Evolutionary conservation across 2,797 vertebrate genomes (phyloP).

Genomic region (Enoplosus armatus): DNA sequence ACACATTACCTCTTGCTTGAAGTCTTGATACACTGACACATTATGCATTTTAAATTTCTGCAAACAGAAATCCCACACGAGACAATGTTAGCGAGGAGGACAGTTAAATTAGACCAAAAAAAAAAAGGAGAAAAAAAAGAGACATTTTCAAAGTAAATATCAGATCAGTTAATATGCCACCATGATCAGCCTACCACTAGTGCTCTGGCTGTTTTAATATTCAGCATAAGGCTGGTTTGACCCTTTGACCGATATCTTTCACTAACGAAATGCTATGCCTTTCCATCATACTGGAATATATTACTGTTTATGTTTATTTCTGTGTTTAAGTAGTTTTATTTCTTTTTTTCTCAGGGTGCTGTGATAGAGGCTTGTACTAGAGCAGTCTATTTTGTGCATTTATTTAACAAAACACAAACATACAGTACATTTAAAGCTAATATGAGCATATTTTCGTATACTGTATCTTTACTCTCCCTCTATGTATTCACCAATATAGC

Average conservation of each 20-base stretch:
- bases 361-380: slow-evolving; percentile 86
- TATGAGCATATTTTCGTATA: slow-evolving; percentile 84
- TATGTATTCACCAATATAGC: slow-evolving; percentile 83
- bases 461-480: slow-evolving; percentile 79
- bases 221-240: slow-evolving; percentile 78
- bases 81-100: slow-evolving; percentile 70
- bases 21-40: slow-evolving; percentile 85
- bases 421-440: slow-evolving; percentile 80
- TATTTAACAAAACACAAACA: slow-evolving; percentile 83
- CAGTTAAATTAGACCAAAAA: slow-evolving; percentile 80
- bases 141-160: slow-evolving; percentile 68
- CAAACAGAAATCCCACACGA: slow-evolving; percentile 70
- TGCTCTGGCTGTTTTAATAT: slow-evolving; percentile 79
- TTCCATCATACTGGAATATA: slow-evolving; percentile 88
- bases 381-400: slow-evolving; percentile 86
- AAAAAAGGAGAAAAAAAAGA: neutral
- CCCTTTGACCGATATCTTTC: slow-evolving; percentile 79
- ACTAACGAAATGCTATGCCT: slow-evolving; percentile 86
- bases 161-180: slow-evolving; percentile 71
- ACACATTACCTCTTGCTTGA: slow-evolving; percentile 87
- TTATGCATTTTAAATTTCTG: slow-evolving; percentile 81
- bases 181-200: slow-evolving; percentile 77
- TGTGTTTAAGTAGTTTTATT: slow-evolving; percentile 78
- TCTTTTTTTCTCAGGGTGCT: slow-evolving; percentile 90
- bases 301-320: slow-evolving; percentile 82